Evolutionary conservation across 2,797 vertebrate genomes (phyloP).

Genomic region (Eulemur mongoz): DNA sequence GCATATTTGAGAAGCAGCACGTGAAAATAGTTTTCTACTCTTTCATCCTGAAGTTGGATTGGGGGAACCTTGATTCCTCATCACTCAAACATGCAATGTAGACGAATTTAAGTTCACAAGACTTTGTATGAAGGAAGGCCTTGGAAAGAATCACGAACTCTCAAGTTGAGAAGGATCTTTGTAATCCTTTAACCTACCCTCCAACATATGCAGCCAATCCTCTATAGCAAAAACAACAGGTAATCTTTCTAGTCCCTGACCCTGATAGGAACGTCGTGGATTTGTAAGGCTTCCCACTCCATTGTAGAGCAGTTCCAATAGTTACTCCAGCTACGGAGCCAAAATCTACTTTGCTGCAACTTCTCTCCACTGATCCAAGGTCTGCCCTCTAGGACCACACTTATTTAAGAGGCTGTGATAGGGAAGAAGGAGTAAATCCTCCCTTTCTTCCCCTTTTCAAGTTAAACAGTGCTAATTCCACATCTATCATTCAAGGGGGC

Average conservation of each 20-base stretch:
- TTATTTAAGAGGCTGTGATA: not conserved
- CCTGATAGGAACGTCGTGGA: not conserved
- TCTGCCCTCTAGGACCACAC: not conserved
- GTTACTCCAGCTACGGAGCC: not conserved
- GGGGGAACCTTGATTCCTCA: not conserved
- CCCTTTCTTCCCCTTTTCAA: not conserved
- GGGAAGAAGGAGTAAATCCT: not conserved
- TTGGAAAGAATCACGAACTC: not conserved
- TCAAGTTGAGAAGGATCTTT: not conserved
- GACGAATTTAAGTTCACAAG: constrained; percentile 26
- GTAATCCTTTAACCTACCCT: not conserved
- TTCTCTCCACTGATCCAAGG: not conserved
- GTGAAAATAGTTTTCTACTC: not conserved
- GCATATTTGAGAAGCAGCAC: not conserved
- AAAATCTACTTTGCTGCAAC: not conserved
- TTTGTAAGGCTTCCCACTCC: not conserved
- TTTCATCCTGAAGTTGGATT: not conserved
- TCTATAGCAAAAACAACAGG: not conserved
- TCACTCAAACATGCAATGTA: not conserved
- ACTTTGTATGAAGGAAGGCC: not conserved
- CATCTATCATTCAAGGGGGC: not conserved
- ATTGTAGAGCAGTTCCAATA: not conserved
- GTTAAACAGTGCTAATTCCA: not conserved
- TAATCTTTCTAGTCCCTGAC: not conserved
- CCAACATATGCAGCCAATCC: not conserved